A percentile compares a stretch with the other conserved stretches of the same genome.
Conservation (phyloP, 1,140 invertebrate genomes). For the Hylaeus volcanicus region DNA sequence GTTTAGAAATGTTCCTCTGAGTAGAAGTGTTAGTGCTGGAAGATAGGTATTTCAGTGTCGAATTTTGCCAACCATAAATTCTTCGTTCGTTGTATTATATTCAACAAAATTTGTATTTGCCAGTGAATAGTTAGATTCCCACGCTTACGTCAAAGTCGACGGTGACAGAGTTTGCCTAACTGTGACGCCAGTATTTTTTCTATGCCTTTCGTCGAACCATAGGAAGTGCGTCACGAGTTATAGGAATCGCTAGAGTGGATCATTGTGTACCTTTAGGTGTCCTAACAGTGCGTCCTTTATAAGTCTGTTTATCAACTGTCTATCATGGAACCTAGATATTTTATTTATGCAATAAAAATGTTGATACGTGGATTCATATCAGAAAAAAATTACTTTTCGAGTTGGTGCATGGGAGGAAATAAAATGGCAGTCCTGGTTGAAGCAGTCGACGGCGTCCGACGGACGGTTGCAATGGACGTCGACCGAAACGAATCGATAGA, state of each 20-base stretch:
- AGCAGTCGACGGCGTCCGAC: constrained; percentile 15
- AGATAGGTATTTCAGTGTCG: background rate
- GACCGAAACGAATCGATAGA: background rate
- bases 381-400: background rate
- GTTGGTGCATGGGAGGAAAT: background rate
- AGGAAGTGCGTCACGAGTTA: background rate
- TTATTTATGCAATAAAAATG: background rate
- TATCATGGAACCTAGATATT: background rate
- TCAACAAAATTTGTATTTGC: background rate
- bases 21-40: too few relatives aligned
- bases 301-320: background rate
- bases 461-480: background rate
- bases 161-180: constrained; percentile 2
- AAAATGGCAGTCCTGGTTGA: background rate
- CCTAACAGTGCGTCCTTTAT: background rate
- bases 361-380: too few relatives aligned
- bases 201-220: background rate
- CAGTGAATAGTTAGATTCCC: constrained; percentile 6
- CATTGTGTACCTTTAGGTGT: background rate
- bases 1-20: too few relatives aligned
- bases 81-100: background rate
- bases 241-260: background rate
- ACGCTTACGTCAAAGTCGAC: background rate
- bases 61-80: background rate
- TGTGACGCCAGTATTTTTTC: background rate